A percentile compares a stretch with the other conserved stretches of the same genome.
phyloP scores from a whole-genome alignment of 2,888 invertebrate species.

The Lochmaea capreae region DNA sequence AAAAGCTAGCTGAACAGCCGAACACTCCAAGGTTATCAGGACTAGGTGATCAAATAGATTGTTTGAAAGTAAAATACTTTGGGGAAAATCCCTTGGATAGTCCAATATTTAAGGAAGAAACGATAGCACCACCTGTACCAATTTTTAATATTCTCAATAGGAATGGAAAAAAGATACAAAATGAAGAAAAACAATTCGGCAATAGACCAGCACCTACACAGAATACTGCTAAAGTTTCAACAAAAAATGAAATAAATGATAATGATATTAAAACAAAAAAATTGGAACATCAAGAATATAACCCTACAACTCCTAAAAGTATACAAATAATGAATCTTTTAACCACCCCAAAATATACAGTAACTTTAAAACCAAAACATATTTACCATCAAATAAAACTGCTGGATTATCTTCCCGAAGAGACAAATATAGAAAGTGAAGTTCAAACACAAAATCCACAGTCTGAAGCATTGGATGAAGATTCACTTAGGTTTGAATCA shows the following conservation, averaged over 20 bases:
- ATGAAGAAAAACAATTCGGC: neutral
- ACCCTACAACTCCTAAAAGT: neutral
- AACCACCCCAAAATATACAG: conserved; percentile 57
- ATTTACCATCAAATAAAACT: conserved; percentile 59
- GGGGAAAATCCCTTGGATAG: conserved; percentile 81
- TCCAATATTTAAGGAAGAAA: conserved; percentile 75
- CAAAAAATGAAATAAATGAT: neutral
- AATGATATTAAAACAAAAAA: neutral
- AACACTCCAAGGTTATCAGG: conserved; percentile 70
- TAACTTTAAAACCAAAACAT: conserved; percentile 56
- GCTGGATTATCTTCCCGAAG: conserved; percentile 51
- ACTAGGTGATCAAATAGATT: conserved; percentile 80
- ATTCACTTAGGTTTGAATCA: conserved; percentile 15
- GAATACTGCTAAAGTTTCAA: neutral
- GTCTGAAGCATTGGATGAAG: conserved; percentile 5
- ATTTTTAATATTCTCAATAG: conserved; percentile 52
- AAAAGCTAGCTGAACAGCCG: conserved; percentile 57
- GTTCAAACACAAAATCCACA: conserved; percentile 1
- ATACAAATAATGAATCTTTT: conserved; percentile 48
- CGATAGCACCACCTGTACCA: conserved; percentile 67
- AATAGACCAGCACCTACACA: neutral
- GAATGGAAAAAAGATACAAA: neutral
- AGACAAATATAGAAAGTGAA: conserved; percentile 18
- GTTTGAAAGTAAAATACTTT: conserved; percentile 76
- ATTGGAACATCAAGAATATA: neutral